Percentiles rank a stretch among this genome's conserved stretches.
Conservation (phyloP, 2,113 vertebrate species). For the Planiliza haematocheilus region DNA sequence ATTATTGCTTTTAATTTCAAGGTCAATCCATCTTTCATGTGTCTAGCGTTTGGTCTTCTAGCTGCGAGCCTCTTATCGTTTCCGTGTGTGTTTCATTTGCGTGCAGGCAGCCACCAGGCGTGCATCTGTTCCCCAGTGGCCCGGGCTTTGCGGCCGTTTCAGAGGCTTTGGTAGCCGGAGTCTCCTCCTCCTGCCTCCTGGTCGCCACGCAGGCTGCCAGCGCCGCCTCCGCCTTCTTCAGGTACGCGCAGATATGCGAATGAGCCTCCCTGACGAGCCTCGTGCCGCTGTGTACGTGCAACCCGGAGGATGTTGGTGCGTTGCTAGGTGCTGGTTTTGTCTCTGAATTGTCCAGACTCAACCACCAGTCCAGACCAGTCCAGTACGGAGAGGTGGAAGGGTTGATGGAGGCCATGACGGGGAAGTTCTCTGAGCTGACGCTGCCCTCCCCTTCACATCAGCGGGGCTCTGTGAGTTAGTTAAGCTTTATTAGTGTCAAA, state of each 20-base stretch:
- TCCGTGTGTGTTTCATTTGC: conserved; percentile 24
- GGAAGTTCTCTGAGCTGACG: conserved; percentile 84
- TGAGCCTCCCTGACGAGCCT: too few relatives aligned
- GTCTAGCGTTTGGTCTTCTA: too few relatives aligned
- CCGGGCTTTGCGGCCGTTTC: conserved; percentile 84
- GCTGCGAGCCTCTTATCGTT: too few relatives aligned
- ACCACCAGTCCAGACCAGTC: conserved; percentile 90
- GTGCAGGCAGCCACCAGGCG: conserved; percentile 88
- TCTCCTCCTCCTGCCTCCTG: conserved; percentile 86
- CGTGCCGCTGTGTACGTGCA: too few relatives aligned
- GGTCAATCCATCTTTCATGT: too few relatives aligned
- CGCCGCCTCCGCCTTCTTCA: conserved; percentile 87
- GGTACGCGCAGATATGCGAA: conserved; percentile 62
- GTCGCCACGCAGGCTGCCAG: conserved; percentile 86
- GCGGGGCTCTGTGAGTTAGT: conserved; percentile 60
- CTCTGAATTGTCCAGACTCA: conserved; percentile 81
- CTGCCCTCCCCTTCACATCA: conserved; percentile 37
- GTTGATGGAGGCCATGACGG: conserved; percentile 84
- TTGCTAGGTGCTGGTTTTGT: conserved; percentile 11
- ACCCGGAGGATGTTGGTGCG: background rate
- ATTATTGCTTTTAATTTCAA: too few relatives aligned
- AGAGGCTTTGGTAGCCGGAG: conserved; percentile 82
- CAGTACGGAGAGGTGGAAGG: conserved; percentile 85
- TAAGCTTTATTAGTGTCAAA: too few relatives aligned
- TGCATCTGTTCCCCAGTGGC: conserved; percentile 88